A percentile compares a stretch with the other conserved stretches of the same genome.
Evolutionary conservation across 2,797 vertebrate species (phyloP).

Genomic region (Pseudomugil gertrudae): DNA sequence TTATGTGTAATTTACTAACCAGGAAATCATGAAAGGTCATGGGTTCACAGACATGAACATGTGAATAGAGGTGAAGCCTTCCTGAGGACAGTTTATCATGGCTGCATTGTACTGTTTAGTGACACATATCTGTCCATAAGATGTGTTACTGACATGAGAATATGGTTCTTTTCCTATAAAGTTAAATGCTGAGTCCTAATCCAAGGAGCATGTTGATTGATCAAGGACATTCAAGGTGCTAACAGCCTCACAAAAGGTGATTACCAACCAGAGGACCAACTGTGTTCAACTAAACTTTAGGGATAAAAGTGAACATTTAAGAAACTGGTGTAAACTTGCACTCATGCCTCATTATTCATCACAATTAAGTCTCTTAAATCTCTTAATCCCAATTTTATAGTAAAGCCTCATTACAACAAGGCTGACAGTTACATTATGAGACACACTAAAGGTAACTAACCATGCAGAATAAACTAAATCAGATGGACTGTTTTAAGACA

Average conservation of each 20-base stretch:
- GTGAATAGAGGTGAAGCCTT: background rate
- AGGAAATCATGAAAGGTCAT: background rate
- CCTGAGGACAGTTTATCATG: background rate
- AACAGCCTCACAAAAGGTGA: too few species aligned
- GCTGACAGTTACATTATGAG: slow-evolving; percentile 57
- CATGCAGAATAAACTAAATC: slow-evolving; percentile 57
- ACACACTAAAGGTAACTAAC: slow-evolving; percentile 39
- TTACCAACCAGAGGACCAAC: background rate
- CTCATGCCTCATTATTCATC: slow-evolving; percentile 31
- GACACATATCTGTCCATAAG: background rate
- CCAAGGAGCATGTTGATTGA: background rate
- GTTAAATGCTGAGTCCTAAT: background rate
- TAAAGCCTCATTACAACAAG: slow-evolving; percentile 57
- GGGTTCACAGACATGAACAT: background rate
- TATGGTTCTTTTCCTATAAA: background rate
- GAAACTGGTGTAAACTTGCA: slow-evolving; percentile 54
- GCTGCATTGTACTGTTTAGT: background rate
- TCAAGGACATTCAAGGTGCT: background rate
- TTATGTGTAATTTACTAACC: background rate
- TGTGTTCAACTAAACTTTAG: background rate
- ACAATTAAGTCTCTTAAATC: slow-evolving; percentile 52
- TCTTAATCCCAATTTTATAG: slow-evolving; percentile 52
- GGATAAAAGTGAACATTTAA: slow-evolving; percentile 13
- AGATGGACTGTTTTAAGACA: slow-evolving; percentile 32
- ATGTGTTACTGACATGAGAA: background rate